Evolutionary conservation across 2,797 vertebrate genomes (phyloP), one percentile per base, ranked within the genome.

Genomic region (Selene dorsalis): DNA sequence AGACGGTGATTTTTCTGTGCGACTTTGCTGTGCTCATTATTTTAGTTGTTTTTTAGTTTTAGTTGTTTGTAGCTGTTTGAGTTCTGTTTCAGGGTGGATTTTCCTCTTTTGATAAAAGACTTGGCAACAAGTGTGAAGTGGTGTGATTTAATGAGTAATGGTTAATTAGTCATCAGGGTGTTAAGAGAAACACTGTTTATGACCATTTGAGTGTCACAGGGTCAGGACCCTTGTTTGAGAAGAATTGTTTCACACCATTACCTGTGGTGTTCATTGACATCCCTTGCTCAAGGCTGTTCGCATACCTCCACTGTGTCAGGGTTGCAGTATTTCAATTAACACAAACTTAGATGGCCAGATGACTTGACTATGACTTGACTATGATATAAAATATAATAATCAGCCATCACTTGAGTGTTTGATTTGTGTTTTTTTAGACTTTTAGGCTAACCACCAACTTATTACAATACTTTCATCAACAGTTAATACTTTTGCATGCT

Each of bases 81-180:
- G n/a, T 18, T 77, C 3, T 63, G 20, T 39, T 69, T 41, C 28
- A 16, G 16, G 53, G 14, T 63, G 41, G 48, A 61, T 38, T 77
- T 70, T 20, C 32, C 22, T 26, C 22, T 32, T 55, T 30, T 26
- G 5, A 12, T 16, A 22, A 45, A 35, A 58, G 11, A 58, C 53
- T 41, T 59, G 16, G 16, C 41, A 30, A 48, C 12, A 61, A 14
- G 6, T 76, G 47, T 45, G 10, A 55, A 52, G 57, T 38, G 2
- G 1, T 50, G 28, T 43, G 73, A 57, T 62, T 63, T 78, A 41
- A 69, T 72, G 38, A 61, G 64, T 26, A 24, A 52, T 24, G n/a
- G 45, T 77, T 75, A 26, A 67, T 80, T 20, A 77, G 65, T 82
- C n/a, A 65, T 74, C 28, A 70, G 7, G 2, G 43, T 78, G 69